These are phyloP conservation scores for Procapra przewalskii DNA, from an alignment of 2,113 vertebrate species.

Conservation along the genomic window DNA sequence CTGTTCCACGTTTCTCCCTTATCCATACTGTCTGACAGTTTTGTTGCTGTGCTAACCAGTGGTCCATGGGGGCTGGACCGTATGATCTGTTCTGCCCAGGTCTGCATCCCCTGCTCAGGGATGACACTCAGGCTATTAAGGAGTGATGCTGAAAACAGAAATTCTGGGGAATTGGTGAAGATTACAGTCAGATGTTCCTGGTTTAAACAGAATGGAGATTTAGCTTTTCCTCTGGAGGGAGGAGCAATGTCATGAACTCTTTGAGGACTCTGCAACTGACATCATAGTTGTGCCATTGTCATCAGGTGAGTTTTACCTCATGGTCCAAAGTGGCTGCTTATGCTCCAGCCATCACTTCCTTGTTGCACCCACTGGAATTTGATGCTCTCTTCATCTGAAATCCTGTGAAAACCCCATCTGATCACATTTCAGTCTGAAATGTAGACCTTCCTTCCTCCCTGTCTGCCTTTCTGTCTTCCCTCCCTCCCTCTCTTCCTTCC, in stretches of 20 bases:
- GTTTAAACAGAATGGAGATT: background rate
- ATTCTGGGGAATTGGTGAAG: background rate
- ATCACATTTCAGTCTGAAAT: background rate
- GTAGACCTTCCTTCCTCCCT: background rate
- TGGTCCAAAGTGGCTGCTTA: background rate
- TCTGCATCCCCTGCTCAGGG: background rate
- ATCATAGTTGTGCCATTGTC: background rate
- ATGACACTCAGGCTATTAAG: background rate
- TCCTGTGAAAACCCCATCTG: background rate
- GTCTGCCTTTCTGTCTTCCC: background rate
- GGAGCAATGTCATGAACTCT: background rate
- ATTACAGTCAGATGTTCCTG: background rate
- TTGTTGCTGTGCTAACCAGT: background rate
- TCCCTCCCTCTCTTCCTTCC: background rate
- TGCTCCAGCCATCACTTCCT: background rate
- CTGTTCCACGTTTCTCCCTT: background rate
- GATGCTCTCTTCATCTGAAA: background rate
- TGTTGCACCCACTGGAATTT: background rate
- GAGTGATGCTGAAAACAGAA: background rate
- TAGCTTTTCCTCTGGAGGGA: background rate
- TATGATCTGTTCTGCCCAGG: background rate
- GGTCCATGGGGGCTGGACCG: background rate
- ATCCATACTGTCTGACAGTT: background rate
- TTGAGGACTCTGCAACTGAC: too few species aligned
- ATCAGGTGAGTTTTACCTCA: background rate